Evolutionary conservation across 53 echinoderm and acorn worm species (phyloP).

Genomic region (Luidia sarsii): DNA sequence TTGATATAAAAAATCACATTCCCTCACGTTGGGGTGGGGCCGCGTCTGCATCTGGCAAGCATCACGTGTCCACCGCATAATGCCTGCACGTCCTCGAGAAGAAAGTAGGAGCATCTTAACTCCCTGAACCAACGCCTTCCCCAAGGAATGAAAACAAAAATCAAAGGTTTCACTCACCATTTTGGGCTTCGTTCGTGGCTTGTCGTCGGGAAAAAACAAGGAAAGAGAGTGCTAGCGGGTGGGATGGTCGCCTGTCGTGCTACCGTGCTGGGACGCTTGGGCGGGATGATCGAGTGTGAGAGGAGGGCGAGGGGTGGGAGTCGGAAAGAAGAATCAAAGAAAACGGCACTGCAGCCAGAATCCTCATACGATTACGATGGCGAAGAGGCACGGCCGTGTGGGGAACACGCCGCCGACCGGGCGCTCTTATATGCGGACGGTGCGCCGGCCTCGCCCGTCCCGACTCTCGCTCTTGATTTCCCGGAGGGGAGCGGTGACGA

Average conservation of each 20-base stretch:
- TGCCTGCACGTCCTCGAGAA: not conserved
- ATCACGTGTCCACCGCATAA: not conserved
- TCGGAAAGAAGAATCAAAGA: no score
- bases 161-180: conserved; percentile 15
- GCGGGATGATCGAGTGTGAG: no score
- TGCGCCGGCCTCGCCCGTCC: conserved; percentile 32
- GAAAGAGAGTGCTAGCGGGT: no score
- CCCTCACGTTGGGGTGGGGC: not conserved
- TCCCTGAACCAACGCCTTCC: no score
- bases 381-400: conserved; percentile 48
- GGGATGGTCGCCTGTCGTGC: no score
- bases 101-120: no score
- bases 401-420: not conserved
- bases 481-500: not conserved
- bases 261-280: no score
- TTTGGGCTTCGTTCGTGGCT: conserved; percentile 21
- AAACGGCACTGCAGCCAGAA: no score
- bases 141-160: no score
- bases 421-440: conserved; percentile 26
- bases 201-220: no score
- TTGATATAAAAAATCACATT: no score
- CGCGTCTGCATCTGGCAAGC: not conserved
- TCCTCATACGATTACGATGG: conserved; percentile 42
- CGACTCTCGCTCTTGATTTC: conserved; percentile 12
- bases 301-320: no score